phyloP scores from a whole-genome alignment of 2,888 invertebrate genomes.

The Yponomeuta cagnagella region DNA sequence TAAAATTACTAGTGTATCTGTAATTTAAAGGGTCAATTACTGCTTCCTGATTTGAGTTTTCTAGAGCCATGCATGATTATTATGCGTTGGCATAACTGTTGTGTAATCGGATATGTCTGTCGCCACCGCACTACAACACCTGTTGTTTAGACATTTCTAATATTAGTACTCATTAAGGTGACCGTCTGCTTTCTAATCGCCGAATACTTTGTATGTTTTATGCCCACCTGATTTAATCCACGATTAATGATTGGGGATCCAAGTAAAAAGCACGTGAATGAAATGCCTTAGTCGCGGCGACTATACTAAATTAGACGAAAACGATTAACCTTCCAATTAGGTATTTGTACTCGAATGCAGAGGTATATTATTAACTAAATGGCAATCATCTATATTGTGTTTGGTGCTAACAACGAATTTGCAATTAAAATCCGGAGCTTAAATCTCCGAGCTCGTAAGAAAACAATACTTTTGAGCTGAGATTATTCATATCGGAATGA shows the following conservation, averaged over 20 bases:
- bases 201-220: slow-evolving; percentile 38
- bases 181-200: slow-evolving; percentile 52
- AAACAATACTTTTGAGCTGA: background rate
- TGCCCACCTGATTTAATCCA: slow-evolving; percentile 29
- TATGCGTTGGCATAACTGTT: background rate
- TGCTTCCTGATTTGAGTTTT: background rate
- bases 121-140: slow-evolving; percentile 16
- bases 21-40: background rate
- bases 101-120: background rate
- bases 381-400: background rate
- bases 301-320: slow-evolving; percentile 16
- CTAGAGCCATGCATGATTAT: background rate
- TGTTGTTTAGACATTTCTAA: slow-evolving; percentile 30
- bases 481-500: background rate
- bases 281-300: slow-evolving; percentile 22
- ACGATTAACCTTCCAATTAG: slow-evolving; percentile 20
- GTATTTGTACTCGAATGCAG: slow-evolving; percentile 4
- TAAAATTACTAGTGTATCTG: background rate
- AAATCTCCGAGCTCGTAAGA: background rate
- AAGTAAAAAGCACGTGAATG: slow-evolving; percentile 30
- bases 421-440: slow-evolving; percentile 7
- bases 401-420: background rate
- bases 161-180: slow-evolving; percentile 36
- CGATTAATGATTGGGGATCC: slow-evolving; percentile 24
- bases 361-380: background rate